Evolutionary conservation across 37 sponge, comb jelly and placozoan genomes (phyloP).

Genomic region (Lycopodina hypogea): DNA sequence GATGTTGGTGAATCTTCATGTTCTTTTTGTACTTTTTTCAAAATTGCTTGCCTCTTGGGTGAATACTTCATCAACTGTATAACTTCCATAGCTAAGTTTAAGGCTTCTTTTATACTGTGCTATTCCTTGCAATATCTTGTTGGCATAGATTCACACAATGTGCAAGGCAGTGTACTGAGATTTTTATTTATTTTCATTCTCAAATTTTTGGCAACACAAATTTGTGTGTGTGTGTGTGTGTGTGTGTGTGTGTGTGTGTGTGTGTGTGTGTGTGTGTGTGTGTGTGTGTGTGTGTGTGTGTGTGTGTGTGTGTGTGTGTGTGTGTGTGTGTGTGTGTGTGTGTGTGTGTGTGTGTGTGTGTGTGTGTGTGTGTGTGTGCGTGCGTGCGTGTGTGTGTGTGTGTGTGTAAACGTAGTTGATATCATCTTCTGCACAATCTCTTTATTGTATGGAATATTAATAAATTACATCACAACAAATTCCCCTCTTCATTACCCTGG

Average conservation of each 20-base stretch:
- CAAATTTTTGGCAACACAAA: too few relatives aligned
- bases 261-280: slow-evolving; percentile 48
- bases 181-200: too few relatives aligned
- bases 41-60: too few relatives aligned
- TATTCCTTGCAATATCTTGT: too few relatives aligned
- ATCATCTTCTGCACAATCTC: not conserved
- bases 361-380: slow-evolving; percentile 33
- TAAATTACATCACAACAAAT: too few relatives aligned
- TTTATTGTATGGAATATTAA: not conserved
- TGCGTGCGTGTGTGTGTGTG: slow-evolving; percentile 25
- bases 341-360: slow-evolving; percentile 27
- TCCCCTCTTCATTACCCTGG: too few relatives aligned
- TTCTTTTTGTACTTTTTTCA: not conserved
- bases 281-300: slow-evolving; percentile 48
- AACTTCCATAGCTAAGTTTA: too few relatives aligned
- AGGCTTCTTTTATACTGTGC: too few relatives aligned
- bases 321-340: slow-evolving; percentile 25
- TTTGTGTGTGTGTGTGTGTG: slow-evolving; percentile 36
- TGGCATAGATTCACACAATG: too few relatives aligned
- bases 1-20: not conserved
- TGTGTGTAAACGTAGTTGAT: not conserved
- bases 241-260: slow-evolving; percentile 48
- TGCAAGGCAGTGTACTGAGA: too few relatives aligned
- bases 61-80: too few relatives aligned
- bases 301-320: slow-evolving; percentile 41